phyloP scores from a whole-genome alignment of 2,797 vertebrate species.

The Channa striata region DNA sequence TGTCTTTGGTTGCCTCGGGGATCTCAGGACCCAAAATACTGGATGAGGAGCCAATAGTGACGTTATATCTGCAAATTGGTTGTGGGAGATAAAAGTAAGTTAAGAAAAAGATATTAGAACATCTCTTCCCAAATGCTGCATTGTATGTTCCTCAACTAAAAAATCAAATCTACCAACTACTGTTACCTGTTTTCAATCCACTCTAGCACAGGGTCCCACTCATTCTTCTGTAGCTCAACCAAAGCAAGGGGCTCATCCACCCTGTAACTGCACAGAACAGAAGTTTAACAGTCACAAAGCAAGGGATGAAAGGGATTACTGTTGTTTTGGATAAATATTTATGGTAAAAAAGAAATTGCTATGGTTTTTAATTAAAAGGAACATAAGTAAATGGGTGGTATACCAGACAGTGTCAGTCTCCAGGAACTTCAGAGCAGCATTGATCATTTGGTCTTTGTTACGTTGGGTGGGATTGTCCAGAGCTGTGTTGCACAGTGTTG shows the following conservation, averaged over 20 bases:
- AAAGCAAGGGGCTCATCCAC: constrained; percentile 92
- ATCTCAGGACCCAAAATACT: constrained; percentile 94
- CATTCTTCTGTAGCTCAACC: constrained; percentile 94
- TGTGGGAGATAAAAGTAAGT: constrained; percentile 16
- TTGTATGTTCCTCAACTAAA: background rate
- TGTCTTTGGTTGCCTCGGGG: constrained; percentile 89
- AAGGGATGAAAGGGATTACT: too few species aligned
- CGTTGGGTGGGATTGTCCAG: constrained; percentile 94
- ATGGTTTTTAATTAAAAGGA: background rate
- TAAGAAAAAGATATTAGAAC: background rate
- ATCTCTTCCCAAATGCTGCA: background rate
- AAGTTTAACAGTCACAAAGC: too few species aligned
- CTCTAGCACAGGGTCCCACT: constrained; percentile 93
- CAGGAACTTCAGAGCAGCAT: constrained; percentile 91
- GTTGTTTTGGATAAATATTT: background rate
- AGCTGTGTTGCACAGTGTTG: constrained; percentile 95
- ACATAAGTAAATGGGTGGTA: background rate
- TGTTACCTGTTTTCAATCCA: constrained; percentile 94
- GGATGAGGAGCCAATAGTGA: constrained; percentile 91
- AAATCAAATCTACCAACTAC: background rate
- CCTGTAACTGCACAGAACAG: constrained; percentile 89
- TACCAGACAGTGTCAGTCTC: constrained; percentile 98
- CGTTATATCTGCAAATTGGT: constrained; percentile 85
- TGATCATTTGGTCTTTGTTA: constrained; percentile 90
- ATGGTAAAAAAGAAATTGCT: background rate